phyloP scores from a whole-genome alignment of 92 coral and sea anemone species.

The Parazoanthus atlanticus region DNA sequence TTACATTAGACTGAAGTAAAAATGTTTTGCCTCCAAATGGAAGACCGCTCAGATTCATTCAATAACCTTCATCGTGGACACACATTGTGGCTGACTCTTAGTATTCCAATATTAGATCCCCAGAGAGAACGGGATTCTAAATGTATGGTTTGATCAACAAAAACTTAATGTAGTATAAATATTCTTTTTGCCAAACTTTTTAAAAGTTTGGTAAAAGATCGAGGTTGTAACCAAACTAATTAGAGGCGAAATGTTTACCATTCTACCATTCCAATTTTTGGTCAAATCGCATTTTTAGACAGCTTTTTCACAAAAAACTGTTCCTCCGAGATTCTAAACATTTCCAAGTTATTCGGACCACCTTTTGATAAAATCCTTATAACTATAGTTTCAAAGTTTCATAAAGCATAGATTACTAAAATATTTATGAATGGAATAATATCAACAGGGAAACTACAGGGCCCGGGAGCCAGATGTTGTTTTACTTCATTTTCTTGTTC shows the following conservation, averaged over 20 bases:
- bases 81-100: not conserved
- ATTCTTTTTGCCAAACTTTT: not conserved
- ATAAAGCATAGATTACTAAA: not conserved
- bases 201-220: not conserved
- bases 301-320: not conserved
- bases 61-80: too few species aligned
- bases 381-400: not conserved
- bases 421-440: not conserved
- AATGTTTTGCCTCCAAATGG: too few species aligned
- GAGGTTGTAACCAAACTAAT: slow-evolving; percentile 1
- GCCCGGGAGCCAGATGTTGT: too few species aligned
- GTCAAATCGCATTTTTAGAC: not conserved
- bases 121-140: too few species aligned
- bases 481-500: too few species aligned
- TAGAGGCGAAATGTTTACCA: not conserved
- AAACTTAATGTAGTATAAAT: not conserved
- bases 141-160: not conserved
- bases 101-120: not conserved
- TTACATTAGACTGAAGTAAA: too few species aligned
- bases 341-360: not conserved
- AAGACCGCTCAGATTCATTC: too few species aligned
- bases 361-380: not conserved
- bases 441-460: too few species aligned
- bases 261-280: not conserved
- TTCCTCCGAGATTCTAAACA: not conserved